Base-by-base conservation (phyloP, 2,113 vertebrate genomes). In the Garra rufa region DNA sequence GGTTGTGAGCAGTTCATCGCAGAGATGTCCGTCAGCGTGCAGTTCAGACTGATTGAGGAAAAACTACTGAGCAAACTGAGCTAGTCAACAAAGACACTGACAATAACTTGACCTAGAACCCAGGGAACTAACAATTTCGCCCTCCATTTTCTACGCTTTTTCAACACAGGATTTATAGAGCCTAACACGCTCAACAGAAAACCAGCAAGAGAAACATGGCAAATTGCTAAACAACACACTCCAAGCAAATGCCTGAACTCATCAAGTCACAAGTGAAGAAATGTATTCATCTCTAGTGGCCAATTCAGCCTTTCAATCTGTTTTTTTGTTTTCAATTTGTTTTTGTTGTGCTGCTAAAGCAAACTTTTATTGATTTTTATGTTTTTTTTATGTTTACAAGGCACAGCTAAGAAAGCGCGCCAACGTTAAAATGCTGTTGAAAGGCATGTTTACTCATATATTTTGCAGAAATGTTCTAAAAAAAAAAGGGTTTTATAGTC, bases 41-140 rank as follows among this genome's bases (percentile, higher is more conserved):
- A 97, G 92, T 99, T 99, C 9, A 95, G 95, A 87, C 96, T 98
- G 87, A 94, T 95, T 79, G 97, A 99, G 84, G 97, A 98, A 90
- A 99, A 99, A 91, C 96, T 99, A 65, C 96, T 99, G 90, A 97
- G 96, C 76, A 99, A 97, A 94, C 94, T 98, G 94, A 97, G 97
- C 92, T 98, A 97, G 94, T 94, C 87, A 88, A 83, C 89, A 79
- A 71, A 74, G 26, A 67, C 71, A 80, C 52, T 59, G 59, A 26
- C 82, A 67, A 38, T 48, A 38, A 34, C 21, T 26, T 19, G 26
- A 55, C 44, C 19, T 13, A 43, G 38, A 76, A 21, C 17, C 41
- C 82, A 75, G 82, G 82, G 55, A 52, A 34, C 55, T 6, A n/a
- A 55, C 15, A 21, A 28, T 43, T 26, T 83, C 13, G 6, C 34